Evolutionary conservation across 2,113 vertebrate genomes (phyloP).

Genomic region (Paratilapia polleni): DNA sequence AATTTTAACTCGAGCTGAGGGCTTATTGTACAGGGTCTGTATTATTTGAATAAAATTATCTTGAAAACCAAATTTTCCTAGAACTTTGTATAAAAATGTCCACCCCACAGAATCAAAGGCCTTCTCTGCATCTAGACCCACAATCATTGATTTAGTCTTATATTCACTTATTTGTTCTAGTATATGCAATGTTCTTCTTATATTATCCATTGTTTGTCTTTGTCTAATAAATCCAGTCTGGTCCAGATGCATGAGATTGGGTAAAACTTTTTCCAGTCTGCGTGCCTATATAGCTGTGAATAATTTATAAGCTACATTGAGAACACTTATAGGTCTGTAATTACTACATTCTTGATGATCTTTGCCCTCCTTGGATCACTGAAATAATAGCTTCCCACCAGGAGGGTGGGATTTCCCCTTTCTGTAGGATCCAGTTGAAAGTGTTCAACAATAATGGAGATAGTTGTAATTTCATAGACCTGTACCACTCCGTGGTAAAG

Average conservation of each 20-base stretch:
- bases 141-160: no score
- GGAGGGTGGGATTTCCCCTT: no score
- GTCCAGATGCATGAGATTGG: neutral
- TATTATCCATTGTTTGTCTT: neutral
- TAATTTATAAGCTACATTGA: neutral
- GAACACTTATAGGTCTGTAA: no score
- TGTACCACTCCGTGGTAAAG: no score
- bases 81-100: neutral
- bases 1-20: neutral
- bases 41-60: neutral
- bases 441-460: no score
- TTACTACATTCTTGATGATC: neutral
- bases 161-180: neutral
- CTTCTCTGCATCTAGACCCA: conserved; percentile 7
- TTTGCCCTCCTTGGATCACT: neutral
- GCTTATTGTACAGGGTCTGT: no score
- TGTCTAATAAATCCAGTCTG: neutral
- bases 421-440: no score
- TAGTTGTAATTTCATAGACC: no score
- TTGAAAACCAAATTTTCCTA: neutral
- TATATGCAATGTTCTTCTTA: neutral
- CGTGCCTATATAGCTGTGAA: neutral
- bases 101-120: neutral
- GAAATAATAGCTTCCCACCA: no score
- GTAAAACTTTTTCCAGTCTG: neutral